Conservation (phyloP, 2,113 vertebrate genomes). For the Tupaia tana region DNA sequence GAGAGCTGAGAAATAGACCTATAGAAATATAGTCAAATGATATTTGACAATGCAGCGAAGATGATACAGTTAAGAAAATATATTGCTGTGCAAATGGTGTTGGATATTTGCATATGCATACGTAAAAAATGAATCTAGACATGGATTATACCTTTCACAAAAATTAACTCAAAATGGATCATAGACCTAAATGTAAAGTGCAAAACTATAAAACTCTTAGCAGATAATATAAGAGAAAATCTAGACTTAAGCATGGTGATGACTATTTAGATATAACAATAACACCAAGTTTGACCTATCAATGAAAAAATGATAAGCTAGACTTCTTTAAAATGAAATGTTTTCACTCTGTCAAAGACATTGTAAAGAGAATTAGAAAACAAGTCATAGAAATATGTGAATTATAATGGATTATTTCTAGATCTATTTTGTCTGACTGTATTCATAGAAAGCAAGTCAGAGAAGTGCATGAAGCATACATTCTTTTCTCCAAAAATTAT, state of each 20-base stretch:
- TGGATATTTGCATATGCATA: background rate
- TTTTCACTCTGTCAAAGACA: background rate
- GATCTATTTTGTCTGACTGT: constrained; percentile 25
- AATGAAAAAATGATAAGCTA: background rate
- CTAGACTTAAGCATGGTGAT: background rate
- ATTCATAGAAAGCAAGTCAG: background rate
- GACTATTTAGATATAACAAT: background rate
- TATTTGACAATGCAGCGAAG: background rate
- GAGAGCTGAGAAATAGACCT: background rate
- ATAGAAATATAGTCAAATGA: background rate
- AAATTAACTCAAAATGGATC: background rate
- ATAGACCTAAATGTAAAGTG: background rate
- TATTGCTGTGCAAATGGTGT: background rate
- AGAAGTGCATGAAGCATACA: background rate
- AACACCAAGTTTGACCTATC: background rate
- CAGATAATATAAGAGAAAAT: background rate
- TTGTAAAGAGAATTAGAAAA: background rate
- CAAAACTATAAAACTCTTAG: background rate
- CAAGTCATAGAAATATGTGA: background rate
- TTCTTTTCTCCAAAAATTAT: background rate
- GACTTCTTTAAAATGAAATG: background rate
- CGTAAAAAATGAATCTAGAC: background rate
- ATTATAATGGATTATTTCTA: constrained; percentile 27
- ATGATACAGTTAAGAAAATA: background rate
- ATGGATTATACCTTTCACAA: background rate